phyloP scores from a whole-genome alignment of 2,888 invertebrate species.

The Drosophila ezoana region DNA sequence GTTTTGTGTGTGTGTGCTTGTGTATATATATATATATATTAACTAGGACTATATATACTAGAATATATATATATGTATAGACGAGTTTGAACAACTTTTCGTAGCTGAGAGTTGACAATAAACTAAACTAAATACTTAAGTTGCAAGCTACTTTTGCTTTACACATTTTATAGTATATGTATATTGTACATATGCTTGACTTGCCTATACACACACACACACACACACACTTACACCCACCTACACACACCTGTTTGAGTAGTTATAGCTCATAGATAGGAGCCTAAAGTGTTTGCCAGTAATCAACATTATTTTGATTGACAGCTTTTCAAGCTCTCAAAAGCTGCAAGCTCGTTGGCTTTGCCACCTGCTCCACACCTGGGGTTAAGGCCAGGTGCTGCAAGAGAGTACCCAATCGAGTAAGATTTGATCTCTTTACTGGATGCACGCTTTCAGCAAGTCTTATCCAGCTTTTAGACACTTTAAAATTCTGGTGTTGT shows the following conservation, averaged over 20 bases:
- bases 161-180: constrained; percentile 33
- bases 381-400: too few relatives aligned
- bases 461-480: too few relatives aligned
- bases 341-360: not conserved
- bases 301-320: too few relatives aligned
- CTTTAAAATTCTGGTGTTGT: too few relatives aligned
- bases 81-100: constrained; percentile 48
- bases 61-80: constrained; percentile 30
- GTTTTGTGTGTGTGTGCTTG: constrained; percentile 35
- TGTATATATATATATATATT: constrained; percentile 24
- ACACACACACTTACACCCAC: constrained; percentile 8
- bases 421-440: not conserved
- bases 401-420: too few relatives aligned
- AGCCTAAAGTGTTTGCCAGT: not conserved
- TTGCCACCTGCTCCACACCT: too few relatives aligned
- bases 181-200: constrained; percentile 52
- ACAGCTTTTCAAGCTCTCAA: not conserved
- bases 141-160: constrained; percentile 46
- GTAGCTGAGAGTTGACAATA: constrained; percentile 50
- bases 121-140: constrained; percentile 67
- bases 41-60: constrained; percentile 45
- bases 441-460: too few relatives aligned
- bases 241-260: constrained; percentile 2
- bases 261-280: not conserved
- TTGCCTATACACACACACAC: constrained; percentile 22